Conservation (phyloP, 2,113 vertebrate genomes). For the Cryptotis parvus region DNA sequence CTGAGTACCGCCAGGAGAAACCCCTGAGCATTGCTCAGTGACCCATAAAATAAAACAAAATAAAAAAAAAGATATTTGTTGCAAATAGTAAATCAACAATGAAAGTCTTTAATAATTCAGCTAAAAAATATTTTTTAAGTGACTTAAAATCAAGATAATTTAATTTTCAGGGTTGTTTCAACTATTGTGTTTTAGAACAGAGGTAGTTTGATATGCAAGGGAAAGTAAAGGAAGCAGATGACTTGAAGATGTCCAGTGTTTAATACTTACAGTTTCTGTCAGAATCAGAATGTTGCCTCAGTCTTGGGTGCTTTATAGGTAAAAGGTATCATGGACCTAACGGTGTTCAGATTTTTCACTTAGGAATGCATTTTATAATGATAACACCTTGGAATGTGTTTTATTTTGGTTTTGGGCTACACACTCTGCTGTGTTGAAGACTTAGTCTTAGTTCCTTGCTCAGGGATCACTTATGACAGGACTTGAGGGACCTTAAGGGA, state of each 20-base stretch:
- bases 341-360: background rate
- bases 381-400: background rate
- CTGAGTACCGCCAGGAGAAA: too few species aligned
- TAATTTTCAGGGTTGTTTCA: constrained; percentile 36
- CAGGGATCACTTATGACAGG: too few species aligned
- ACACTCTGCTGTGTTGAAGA: too few species aligned
- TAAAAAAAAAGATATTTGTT: constrained; percentile 12
- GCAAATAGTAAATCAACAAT: constrained; percentile 13
- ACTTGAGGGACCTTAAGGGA: too few species aligned
- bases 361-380: constrained; percentile 44
- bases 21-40: too few species aligned
- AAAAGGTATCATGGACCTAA: constrained; percentile 9
- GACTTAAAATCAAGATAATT: background rate
- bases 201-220: constrained; percentile 9
- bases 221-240: background rate
- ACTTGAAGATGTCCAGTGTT: background rate
- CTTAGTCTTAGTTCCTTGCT: too few species aligned
- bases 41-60: too few species aligned
- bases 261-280: background rate
- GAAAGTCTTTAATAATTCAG: background rate
- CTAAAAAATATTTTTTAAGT: background rate
- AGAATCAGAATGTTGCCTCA: background rate
- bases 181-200: constrained; percentile 22
- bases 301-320: background rate
- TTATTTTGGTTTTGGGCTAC: too few species aligned